These are phyloP conservation scores for Numenius arquata DNA, from an alignment of 2,113 vertebrate genomes.

Conservation along the genomic window DNA sequence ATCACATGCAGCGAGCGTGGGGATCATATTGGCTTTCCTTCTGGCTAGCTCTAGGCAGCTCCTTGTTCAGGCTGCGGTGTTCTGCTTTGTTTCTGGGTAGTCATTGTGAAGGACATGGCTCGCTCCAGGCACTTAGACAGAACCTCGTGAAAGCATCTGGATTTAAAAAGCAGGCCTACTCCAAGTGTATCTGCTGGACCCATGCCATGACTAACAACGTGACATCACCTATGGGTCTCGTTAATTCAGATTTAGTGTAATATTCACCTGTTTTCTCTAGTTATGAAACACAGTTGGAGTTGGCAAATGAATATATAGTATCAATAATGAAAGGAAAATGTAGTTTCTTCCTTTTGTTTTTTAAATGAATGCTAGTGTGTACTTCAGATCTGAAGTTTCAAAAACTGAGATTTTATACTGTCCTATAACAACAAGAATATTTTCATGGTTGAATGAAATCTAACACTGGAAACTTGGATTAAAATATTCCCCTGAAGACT, in stretches of 20 bases:
- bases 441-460: background rate
- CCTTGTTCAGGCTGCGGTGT: background rate
- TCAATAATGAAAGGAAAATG: background rate
- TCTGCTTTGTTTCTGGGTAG: background rate
- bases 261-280: background rate
- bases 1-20: background rate
- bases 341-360: background rate
- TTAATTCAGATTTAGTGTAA: background rate
- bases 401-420: background rate
- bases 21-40: background rate
- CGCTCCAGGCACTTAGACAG: background rate
- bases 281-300: background rate
- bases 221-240: background rate
- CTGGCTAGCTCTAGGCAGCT: background rate
- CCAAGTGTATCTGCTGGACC: background rate
- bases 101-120: background rate
- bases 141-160: background rate
- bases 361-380: background rate
- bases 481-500: background rate
- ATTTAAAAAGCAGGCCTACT: background rate
- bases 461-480: background rate
- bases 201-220: background rate
- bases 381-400: background rate
- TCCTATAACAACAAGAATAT: background rate
- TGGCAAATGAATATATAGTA: background rate